A percentile compares a stretch with the other conserved stretches of the same genome.
Conservation (phyloP, 2,797 vertebrate species). For the Hylomyscus alleni region DNA sequence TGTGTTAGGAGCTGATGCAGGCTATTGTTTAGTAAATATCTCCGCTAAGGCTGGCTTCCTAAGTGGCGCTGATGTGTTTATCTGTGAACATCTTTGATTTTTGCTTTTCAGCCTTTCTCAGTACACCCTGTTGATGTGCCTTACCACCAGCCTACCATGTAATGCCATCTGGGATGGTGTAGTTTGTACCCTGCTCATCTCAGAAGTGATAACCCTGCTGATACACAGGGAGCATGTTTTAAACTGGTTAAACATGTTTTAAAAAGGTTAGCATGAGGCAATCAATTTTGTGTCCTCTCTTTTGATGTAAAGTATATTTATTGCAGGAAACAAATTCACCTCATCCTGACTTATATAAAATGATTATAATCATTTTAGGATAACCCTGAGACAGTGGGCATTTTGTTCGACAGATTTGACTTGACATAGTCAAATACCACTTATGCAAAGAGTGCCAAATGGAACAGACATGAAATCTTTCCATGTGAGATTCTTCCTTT, state of each 20-base stretch:
- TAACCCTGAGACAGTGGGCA: constrained; percentile 19
- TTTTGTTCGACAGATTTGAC: constrained; percentile 72
- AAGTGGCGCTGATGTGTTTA: neutral
- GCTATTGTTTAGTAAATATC: constrained; percentile 26
- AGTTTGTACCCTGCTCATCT: neutral
- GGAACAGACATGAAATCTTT: constrained; percentile 39
- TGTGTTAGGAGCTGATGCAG: neutral
- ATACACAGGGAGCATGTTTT: constrained; percentile 55
- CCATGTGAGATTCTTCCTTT: constrained; percentile 47
- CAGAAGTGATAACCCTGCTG: constrained; percentile 27
- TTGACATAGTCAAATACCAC: constrained; percentile 43
- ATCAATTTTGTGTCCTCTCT: constrained; percentile 50
- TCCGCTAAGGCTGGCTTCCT: constrained; percentile 24
- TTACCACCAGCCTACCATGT: neutral
- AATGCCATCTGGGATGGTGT: neutral
- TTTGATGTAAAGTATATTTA: constrained; percentile 61
- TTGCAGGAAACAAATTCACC: constrained; percentile 70
- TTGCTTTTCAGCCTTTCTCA: constrained; percentile 29
- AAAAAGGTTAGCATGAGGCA: constrained; percentile 37
- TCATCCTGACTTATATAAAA: neutral
- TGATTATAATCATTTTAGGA: constrained; percentile 28
- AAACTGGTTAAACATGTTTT: constrained; percentile 42
- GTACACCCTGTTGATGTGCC: neutral
- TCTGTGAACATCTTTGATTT: constrained; percentile 43
- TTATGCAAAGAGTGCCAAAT: constrained; percentile 57